Evolutionary conservation across 30 jellyfish, hydroid and myxozoan genomes (phyloP), one percentile per base, ranked within the genome.

Genomic region (Aurelia aurita): DNA sequence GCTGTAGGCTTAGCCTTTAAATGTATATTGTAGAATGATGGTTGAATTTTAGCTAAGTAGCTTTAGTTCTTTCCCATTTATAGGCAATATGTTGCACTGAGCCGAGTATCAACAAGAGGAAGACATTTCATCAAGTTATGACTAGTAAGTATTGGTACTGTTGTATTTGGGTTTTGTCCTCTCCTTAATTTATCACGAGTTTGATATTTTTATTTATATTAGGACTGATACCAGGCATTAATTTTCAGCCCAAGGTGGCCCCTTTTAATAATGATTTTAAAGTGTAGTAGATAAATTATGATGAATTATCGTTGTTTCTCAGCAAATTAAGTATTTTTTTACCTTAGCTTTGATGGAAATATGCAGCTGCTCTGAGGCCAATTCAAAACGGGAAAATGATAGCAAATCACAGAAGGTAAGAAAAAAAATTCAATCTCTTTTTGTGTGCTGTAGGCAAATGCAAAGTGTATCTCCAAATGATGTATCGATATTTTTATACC

Each of bases 11-110:
- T 7, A 35, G 47, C 47, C 47, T 13, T 35, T 35, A 35, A 5
- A 0, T 35, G 43, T 31, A 5, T 31, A n/a, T 31, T 31, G 43
- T 5, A 39, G 0, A 9, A 0, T 39, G 0, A 15, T 1, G 9
- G 0, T 39, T 39, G 15, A n/a, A n/a, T n/a, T n/a, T n/a, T n/a
- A n/a, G n/a, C n/a, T n/a, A n/a, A n/a, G n/a, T n/a, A n/a, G n/a
- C n/a, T n/a, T n/a, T n/a, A n/a, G n/a, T n/a, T n/a, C 2, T 39
- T 39, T 39, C 51, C 15, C 69, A 3, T 32, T 55, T 63, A n/a
- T 75, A 92, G 95, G 97, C 97, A 6, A 73, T 92, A 45, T 92
- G 97, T 61, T 67, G 77, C 74, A 87, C 98, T 1, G 98, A 92
- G 67, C 98, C 98, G 14, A 79, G 29, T 3, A 87, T 86, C 69